Base-by-base conservation (phyloP, 2,113 vertebrate species). In the Prinia subflava region DNA sequence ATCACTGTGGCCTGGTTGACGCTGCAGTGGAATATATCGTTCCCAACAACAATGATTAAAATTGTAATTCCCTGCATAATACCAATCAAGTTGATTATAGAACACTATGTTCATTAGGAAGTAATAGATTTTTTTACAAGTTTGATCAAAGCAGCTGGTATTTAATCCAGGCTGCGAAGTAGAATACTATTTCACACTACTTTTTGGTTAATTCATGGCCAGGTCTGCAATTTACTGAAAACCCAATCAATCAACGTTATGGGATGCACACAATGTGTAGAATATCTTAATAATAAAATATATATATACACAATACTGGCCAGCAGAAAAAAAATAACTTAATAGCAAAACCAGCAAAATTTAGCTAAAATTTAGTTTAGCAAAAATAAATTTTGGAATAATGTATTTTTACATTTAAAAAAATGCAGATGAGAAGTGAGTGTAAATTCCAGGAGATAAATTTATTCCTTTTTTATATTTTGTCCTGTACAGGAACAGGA, bases 71-170 rank as follows among this genome's bases (percentile, higher is more conserved):
- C 89, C 68, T 41, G 16, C 68, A 49, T 87, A 95, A 94, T 62
- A 95, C 69, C 87, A 96, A 95, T 91, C 49, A 91, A 92, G 55
- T 83, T 89, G 81, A 96, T 89, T 95, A 90, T 82, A 92, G 89
- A 93, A 92, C 79, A 93, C 83, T 63, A 52, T 52, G 57, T 95
- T 97, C 60, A 96, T 96, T 94, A 88, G 50, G 87, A 87, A 91
- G 46, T 41, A 93, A 96, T 86, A 92, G 49, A 75, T 89, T 63
- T 63, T 96, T 94, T 76, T 52, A 24, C 31, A 13, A 62, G 46
- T 92, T 94, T 88, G 92, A 96, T 90, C 93, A 94, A 96, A 96
- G 87, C 67, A 92, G 15, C 37, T 95, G 33, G 47, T 41, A 53
- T 62, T 93, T 96, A 97, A 97, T 92, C 44, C 33, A 95, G 68